phyloP scores from a whole-genome alignment of 2,888 invertebrate genomes.

The Loripinus fragilis region DNA sequence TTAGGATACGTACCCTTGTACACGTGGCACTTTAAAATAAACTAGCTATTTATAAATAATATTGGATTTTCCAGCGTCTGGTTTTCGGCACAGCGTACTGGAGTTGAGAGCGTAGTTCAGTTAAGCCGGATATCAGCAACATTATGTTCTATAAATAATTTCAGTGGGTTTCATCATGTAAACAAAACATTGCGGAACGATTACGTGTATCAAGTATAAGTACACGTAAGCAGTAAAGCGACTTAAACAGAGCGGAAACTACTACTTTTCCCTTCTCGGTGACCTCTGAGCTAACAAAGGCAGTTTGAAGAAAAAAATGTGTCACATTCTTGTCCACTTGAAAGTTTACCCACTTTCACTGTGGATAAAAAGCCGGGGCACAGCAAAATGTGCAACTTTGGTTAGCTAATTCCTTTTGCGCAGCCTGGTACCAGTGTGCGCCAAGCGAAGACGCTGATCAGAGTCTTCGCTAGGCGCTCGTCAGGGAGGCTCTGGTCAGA shows the following conservation, averaged over 20 bases:
- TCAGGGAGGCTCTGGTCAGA: background rate
- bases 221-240: conserved; percentile 2
- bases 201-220: background rate
- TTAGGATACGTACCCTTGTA: background rate
- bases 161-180: background rate
- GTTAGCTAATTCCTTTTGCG: too few relatives aligned
- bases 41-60: background rate
- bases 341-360: too few relatives aligned
- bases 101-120: too few relatives aligned
- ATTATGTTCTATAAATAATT: background rate
- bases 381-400: too few relatives aligned
- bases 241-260: too few relatives aligned
- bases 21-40: conserved; percentile 9
- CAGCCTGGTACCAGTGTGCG: too few relatives aligned
- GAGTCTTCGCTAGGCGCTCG: background rate
- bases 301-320: too few relatives aligned
- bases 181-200: background rate
- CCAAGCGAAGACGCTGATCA: too few relatives aligned
- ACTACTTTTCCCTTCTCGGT: too few relatives aligned
- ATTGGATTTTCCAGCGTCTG: background rate
- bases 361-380: too few relatives aligned
- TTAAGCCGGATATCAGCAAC: background rate
- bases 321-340: too few relatives aligned
- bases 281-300: too few relatives aligned
- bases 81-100: background rate